Conservation (phyloP, 2,113 vertebrate genomes). For the Rhodinocichla rosea region DNA sequence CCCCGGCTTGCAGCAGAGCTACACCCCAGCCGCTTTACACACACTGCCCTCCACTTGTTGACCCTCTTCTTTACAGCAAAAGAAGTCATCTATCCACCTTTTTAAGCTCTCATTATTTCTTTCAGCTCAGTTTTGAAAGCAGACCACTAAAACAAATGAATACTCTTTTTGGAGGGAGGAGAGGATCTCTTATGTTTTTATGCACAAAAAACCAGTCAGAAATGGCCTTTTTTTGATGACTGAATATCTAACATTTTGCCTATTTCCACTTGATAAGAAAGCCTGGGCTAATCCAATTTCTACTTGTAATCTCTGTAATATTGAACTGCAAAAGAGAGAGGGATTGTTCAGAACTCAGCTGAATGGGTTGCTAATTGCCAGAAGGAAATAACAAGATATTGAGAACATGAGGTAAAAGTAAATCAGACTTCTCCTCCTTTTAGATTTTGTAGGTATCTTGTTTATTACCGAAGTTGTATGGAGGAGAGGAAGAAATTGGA, state of each 20-base stretch:
- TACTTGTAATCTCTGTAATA: background rate
- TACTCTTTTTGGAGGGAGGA: accelerated
- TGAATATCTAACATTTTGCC: background rate
- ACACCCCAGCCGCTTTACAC: background rate
- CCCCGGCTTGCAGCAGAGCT: background rate
- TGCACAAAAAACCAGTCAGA: background rate
- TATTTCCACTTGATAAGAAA: background rate
- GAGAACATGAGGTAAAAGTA: background rate
- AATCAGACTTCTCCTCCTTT: background rate
- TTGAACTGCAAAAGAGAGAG: background rate
- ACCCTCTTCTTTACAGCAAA: background rate
- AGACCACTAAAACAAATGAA: background rate
- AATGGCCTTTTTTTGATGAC: background rate
- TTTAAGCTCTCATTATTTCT: background rate
- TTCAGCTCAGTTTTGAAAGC: background rate
- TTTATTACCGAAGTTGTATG: background rate
- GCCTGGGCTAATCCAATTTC: background rate
- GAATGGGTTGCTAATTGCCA: background rate
- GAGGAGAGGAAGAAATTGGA: background rate
- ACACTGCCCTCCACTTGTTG: background rate
- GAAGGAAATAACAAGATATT: background rate
- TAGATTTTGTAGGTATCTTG: background rate
- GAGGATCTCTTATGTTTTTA: background rate
- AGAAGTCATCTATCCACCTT: background rate
- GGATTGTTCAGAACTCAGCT: background rate